A percentile compares a stretch with the other conserved stretches of the same genome.
Evolutionary conservation across 1,140 invertebrate genomes (phyloP).

Genomic region (Cryptotermes secundus): DNA sequence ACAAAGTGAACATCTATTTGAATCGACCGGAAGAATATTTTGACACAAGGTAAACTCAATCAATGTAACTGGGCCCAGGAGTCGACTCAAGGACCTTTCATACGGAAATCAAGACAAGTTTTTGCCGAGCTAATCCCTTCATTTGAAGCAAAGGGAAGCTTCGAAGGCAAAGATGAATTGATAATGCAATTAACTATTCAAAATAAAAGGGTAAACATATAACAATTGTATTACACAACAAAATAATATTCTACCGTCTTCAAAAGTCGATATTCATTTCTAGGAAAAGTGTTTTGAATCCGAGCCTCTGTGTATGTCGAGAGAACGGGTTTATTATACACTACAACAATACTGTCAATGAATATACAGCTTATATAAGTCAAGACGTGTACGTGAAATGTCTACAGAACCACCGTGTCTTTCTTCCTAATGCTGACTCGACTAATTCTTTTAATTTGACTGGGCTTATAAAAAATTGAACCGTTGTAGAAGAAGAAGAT

Average conservation of each 20-base stretch:
- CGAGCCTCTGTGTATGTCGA: background rate
- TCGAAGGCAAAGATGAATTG: too few relatives aligned
- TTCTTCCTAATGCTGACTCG: background rate
- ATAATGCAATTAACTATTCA: too few relatives aligned
- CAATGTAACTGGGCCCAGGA: too few relatives aligned
- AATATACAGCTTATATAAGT: background rate
- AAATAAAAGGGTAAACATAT: too few relatives aligned
- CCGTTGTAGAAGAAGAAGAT: background rate
- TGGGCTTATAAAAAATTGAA: background rate
- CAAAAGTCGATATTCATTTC: background rate
- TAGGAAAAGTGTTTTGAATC: background rate
- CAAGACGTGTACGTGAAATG: too few relatives aligned
- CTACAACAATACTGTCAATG: background rate
- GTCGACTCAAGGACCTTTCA: too few relatives aligned
- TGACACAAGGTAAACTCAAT: too few relatives aligned
- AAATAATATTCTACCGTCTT: background rate
- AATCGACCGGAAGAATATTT: too few relatives aligned
- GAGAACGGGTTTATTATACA: background rate
- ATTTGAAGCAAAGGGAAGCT: too few relatives aligned
- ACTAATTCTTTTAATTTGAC: constrained; percentile 18
- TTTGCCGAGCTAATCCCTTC: too few relatives aligned
- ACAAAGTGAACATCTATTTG: too few relatives aligned
- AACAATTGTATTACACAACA: background rate
- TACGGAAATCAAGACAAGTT: too few relatives aligned
- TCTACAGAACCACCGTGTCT: background rate